A percentile compares a stretch with the other conserved stretches of the same genome.
These are phyloP conservation scores for Gymnoscelis rufifasciata DNA, from an alignment of 2,888 invertebrate genomes.

Conservation along the genomic window DNA sequence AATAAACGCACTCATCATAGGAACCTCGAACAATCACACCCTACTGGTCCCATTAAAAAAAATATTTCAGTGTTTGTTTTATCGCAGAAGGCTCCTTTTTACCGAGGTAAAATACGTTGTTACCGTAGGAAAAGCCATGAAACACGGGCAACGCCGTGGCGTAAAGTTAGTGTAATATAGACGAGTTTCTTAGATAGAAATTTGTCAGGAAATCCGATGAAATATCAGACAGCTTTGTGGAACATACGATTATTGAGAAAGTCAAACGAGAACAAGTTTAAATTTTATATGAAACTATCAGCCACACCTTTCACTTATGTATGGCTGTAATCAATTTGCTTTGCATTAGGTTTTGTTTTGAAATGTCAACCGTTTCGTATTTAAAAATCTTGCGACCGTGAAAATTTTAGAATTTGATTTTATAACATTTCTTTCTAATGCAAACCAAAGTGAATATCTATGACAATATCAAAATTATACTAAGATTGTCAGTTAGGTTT, in stretches of 20 bases:
- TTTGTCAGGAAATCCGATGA: neutral
- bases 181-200: neutral
- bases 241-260: conserved; percentile 11
- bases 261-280: conserved; percentile 15
- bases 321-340: conserved; percentile 17
- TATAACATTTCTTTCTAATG: too few relatives aligned
- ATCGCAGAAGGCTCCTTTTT: too few relatives aligned
- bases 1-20: too few relatives aligned
- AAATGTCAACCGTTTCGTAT: conserved; percentile 16
- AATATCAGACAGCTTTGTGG: conserved; percentile 9
- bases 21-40: too few relatives aligned
- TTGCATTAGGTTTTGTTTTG: conserved; percentile 10
- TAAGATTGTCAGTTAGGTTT: too few relatives aligned
- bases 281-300: conserved; percentile 12
- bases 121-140: too few relatives aligned
- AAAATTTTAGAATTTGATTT: neutral
- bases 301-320: conserved; percentile 19
- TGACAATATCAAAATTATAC: too few relatives aligned
- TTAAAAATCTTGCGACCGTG: conserved; percentile 1
- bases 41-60: too few relatives aligned
- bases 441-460: too few relatives aligned
- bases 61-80: too few relatives aligned
- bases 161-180: neutral
- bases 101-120: too few relatives aligned
- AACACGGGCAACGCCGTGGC: too few relatives aligned